Evolutionary conservation across 2,113 vertebrate species (phyloP).

Genomic region (Sphaerodactylus townsendi): DNA sequence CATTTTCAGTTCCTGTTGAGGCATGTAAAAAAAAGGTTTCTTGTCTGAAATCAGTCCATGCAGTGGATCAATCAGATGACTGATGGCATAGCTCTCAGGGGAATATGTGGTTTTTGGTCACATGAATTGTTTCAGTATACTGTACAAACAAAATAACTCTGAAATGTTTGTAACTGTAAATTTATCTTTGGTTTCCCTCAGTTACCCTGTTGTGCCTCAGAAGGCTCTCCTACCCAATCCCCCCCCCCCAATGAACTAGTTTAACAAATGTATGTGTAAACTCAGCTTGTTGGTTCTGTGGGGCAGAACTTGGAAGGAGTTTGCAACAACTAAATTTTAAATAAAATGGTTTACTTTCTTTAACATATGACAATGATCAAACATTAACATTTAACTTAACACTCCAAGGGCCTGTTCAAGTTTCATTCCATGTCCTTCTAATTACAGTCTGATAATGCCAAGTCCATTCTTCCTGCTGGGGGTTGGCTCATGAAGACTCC

Average conservation of each 20-base stretch:
- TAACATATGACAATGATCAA: too few relatives aligned
- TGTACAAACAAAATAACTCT: background rate
- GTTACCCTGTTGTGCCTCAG: background rate
- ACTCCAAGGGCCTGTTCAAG: too few relatives aligned
- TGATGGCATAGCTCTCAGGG: background rate
- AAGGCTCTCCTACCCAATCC: background rate
- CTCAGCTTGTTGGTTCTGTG: too few relatives aligned
- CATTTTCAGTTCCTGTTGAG: background rate
- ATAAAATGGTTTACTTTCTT: too few relatives aligned
- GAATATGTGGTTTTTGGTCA: background rate
- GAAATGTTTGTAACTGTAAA: background rate
- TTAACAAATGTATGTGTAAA: background rate
- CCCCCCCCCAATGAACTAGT: background rate
- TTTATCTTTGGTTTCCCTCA: background rate
- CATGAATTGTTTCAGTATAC: background rate
- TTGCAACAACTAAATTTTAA: too few relatives aligned
- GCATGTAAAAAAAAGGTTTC: background rate
- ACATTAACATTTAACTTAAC: too few relatives aligned
- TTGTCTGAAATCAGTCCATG: background rate
- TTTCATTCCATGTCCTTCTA: too few relatives aligned
- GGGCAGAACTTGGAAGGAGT: too few relatives aligned
- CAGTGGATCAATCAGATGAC: background rate
- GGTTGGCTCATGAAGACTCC: too few relatives aligned
- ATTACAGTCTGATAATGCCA: too few relatives aligned
- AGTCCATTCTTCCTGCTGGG: too few relatives aligned